Conservation (phyloP, 2,797 vertebrate genomes). For the Rhinichthys osculus region DNA sequence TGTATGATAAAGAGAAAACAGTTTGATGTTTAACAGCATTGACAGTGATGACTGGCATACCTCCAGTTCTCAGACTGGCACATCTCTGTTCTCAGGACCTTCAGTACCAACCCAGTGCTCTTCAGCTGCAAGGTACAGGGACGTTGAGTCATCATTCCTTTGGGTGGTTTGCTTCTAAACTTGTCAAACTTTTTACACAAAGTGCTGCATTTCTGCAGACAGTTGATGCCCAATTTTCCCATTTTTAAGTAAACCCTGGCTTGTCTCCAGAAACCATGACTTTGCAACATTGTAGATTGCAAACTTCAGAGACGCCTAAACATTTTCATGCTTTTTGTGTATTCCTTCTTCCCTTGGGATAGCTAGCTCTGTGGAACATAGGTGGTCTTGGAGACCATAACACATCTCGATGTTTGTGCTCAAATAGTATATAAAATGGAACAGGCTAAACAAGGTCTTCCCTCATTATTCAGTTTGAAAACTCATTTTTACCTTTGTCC, state of each 20-base stretch:
- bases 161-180: background rate
- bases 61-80: background rate
- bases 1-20: background rate
- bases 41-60: background rate
- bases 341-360: background rate
- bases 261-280: background rate
- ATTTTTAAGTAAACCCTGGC: background rate
- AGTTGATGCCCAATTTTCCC: background rate
- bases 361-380: background rate
- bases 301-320: background rate
- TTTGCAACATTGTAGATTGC: background rate
- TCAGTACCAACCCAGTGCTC: background rate
- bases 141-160: background rate
- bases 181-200: background rate
- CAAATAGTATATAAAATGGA: background rate
- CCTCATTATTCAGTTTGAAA: background rate
- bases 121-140: background rate
- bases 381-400: background rate
- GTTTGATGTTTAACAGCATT: slow-evolving; percentile 1
- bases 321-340: background rate
- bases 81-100: background rate
- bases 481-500: background rate
- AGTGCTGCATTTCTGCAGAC: background rate
- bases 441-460: background rate
- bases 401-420: background rate